phyloP scores from a whole-genome alignment of 2,888 invertebrate genomes.

The Limenitis camilla region DNA sequence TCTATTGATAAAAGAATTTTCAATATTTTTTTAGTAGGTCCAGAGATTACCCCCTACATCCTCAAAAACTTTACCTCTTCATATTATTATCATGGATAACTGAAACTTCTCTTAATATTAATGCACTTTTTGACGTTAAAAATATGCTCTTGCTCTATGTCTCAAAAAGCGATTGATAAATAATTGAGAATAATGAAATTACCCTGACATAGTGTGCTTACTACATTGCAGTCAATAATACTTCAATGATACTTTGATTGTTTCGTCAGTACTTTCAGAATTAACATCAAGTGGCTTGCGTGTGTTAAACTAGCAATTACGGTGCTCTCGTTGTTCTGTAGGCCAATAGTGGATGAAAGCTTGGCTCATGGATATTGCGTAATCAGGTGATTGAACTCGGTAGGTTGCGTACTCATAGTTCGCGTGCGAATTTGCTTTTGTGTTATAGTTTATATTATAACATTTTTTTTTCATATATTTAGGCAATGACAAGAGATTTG shows the following conservation, averaged over 20 bases:
- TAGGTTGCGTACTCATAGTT: conserved; percentile 34
- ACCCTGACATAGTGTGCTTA: background rate
- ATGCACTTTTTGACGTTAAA: too few species aligned
- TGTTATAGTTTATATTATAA: conserved; percentile 26
- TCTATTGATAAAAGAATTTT: too few species aligned
- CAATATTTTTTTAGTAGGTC: too few species aligned
- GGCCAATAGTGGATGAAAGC: conserved; percentile 36
- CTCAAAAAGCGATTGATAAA: background rate
- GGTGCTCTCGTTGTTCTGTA: conserved; percentile 30
- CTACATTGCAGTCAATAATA: conserved; percentile 3
- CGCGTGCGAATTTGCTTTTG: conserved; percentile 51
- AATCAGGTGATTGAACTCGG: conserved; percentile 52
- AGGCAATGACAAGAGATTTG: too few species aligned
- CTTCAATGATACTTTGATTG: conserved; percentile 15
- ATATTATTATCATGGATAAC: too few species aligned
- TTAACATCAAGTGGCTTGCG: conserved; percentile 28
- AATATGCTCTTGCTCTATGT: too few species aligned
- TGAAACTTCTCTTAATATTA: too few species aligned
- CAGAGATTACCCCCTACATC: too few species aligned
- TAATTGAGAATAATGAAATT: conserved; percentile 1
- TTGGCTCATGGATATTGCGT: conserved; percentile 38
- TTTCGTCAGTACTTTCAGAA: conserved; percentile 21
- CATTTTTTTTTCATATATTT: too few species aligned
- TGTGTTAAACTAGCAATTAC: conserved; percentile 32
- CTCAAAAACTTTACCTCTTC: too few species aligned